Evolutionary conservation across 2,888 invertebrate genomes (phyloP).

Genomic region (Cerceris ruficornis): DNA sequence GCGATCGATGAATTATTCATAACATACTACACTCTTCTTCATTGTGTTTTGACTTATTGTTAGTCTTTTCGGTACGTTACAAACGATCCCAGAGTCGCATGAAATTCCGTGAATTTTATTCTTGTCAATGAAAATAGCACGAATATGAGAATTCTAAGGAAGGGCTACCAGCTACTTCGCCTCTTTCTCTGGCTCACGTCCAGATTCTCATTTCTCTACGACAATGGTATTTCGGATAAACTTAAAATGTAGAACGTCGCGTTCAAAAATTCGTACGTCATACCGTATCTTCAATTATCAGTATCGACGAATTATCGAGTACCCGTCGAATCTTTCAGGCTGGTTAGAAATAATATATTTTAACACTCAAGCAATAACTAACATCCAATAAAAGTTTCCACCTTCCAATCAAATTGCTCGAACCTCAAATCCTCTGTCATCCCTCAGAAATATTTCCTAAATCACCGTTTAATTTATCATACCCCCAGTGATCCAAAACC

Average conservation of each 20-base stretch:
- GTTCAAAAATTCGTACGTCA: conserved; percentile 21
- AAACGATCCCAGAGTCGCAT: conserved; percentile 57
- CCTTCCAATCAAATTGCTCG: too few species aligned
- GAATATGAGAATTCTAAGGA: conserved; percentile 53
- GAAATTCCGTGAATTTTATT: conserved; percentile 40
- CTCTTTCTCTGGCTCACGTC: conserved; percentile 35
- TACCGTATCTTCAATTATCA: too few species aligned
- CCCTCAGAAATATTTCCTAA: too few species aligned
- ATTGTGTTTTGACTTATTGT: conserved; percentile 70
- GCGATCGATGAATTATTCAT: conserved; percentile 72
- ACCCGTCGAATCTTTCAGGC: too few species aligned
- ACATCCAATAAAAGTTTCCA: too few species aligned
- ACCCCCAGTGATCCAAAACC: too few species aligned
- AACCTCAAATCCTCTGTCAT: too few species aligned
- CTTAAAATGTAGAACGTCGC: too few species aligned
- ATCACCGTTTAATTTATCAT: too few species aligned
- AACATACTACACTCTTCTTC: conserved; percentile 57
- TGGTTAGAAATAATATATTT: too few species aligned
- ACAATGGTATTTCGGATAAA: conserved; percentile 10
- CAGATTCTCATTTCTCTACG: conserved; percentile 25
- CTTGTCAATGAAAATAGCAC: conserved; percentile 56
- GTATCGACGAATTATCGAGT: too few species aligned
- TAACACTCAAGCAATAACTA: too few species aligned
- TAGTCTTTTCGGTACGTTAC: conserved; percentile 62
- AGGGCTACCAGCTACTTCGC: conserved; percentile 27